Conservation (phyloP, 2,888 invertebrate species). For the Cheilosia variabilis region DNA sequence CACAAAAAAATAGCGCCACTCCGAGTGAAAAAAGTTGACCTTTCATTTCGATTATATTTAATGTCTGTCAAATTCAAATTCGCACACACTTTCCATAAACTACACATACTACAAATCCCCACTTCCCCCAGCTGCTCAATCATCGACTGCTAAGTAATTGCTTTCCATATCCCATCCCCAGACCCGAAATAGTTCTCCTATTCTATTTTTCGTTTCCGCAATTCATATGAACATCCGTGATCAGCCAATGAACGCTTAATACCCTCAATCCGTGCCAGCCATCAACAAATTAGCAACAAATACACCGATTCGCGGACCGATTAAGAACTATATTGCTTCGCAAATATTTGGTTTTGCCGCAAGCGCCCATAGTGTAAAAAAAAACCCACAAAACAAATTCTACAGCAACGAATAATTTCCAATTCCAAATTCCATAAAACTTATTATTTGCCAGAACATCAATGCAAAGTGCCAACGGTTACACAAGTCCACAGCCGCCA, state of each 20-base stretch:
- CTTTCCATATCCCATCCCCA: constrained; percentile 3
- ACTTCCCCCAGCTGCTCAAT: not conserved
- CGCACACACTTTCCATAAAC: not conserved
- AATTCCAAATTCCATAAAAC: constrained; percentile 64
- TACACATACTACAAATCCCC: not conserved
- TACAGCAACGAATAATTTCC: constrained; percentile 60
- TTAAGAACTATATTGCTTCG: constrained; percentile 52
- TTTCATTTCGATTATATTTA: no score
- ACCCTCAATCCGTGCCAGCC: constrained; percentile 15
- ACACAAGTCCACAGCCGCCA: constrained; percentile 45
- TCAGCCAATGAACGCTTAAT: constrained; percentile 20
- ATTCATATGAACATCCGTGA: not conserved
- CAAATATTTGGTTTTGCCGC: constrained; percentile 35
- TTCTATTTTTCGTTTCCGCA: constrained; percentile 22
- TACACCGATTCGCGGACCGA: constrained; percentile 39
- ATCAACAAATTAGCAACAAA: constrained; percentile 67
- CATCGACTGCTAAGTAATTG: constrained; percentile 24
- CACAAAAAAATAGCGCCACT: no score
- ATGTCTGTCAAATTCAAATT: no score
- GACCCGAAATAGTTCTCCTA: constrained; percentile 4
- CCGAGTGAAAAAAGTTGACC: no score
- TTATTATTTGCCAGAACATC: constrained; percentile 54
- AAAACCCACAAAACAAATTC: constrained; percentile 42
- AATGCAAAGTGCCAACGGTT: constrained; percentile 64
- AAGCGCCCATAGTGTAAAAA: constrained; percentile 27